Percentiles rank a stretch among this genome's conserved stretches.
Conservation (phyloP, 2,113 vertebrate genomes). For the Cinclus cinclus region DNA sequence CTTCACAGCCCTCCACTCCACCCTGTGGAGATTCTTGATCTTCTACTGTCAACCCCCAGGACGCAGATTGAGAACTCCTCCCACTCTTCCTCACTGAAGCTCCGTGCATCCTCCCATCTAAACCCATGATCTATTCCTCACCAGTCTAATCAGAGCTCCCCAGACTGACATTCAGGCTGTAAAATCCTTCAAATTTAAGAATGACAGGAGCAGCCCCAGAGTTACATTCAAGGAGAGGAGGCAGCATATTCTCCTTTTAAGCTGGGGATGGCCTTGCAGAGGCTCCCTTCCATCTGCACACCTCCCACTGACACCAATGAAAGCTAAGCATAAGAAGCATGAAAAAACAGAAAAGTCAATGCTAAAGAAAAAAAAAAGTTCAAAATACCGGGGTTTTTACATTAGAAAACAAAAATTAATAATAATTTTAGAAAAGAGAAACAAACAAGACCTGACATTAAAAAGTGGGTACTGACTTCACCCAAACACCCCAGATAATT, state of each 20-base stretch:
- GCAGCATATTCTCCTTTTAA: not conserved
- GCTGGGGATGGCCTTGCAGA: not conserved
- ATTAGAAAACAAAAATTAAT: not conserved
- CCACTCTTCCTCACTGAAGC: not conserved
- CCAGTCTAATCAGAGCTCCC: not conserved
- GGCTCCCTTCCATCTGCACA: not conserved
- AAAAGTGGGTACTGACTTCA: not conserved
- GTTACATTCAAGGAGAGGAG: not conserved
- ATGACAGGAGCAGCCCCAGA: not conserved
- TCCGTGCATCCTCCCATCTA: not conserved
- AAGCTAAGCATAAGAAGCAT: not conserved
- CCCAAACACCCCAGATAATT: not conserved
- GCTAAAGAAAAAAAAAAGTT: not conserved
- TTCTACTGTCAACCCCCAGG: not conserved
- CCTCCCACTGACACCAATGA: not conserved
- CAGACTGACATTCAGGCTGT: not conserved
- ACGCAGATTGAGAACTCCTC: not conserved
- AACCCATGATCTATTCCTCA: not conserved
- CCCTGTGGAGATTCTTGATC: not conserved
- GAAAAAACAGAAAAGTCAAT: not conserved
- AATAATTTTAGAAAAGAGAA: not conserved
- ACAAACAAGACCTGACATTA: not conserved
- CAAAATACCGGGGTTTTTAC: not conserved
- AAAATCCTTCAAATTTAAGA: not conserved
- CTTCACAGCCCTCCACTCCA: not conserved